phyloP scores from a whole-genome alignment of 2,888 invertebrate species.

The Chalcis sispes region DNA sequence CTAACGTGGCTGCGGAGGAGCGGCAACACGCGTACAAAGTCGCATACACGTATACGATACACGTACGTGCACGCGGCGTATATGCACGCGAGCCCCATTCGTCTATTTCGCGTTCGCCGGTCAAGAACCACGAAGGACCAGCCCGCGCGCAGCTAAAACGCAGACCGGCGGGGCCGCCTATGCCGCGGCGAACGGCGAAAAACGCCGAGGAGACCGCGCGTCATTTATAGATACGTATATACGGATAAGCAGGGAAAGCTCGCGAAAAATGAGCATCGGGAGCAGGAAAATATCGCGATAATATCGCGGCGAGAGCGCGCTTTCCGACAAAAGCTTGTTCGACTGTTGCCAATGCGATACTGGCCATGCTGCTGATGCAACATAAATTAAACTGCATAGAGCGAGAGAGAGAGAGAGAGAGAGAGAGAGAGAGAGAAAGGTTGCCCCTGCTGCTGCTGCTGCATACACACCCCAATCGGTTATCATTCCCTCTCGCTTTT shows the following conservation, averaged over 20 bases:
- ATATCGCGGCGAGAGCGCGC: neutral
- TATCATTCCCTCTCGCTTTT: neutral
- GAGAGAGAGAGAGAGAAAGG: too few species aligned
- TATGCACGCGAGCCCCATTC: neutral
- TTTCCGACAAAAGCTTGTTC: slow-evolving; percentile 39
- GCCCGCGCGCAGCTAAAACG: neutral
- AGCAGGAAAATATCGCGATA: too few species aligned
- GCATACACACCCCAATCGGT: slow-evolving; percentile 39
- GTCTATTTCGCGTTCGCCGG: slow-evolving; percentile 14
- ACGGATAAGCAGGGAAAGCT: too few species aligned
- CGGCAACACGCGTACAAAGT: neutral
- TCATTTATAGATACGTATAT: too few species aligned
- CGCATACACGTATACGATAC: slow-evolving; percentile 1
- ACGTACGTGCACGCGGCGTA: neutral
- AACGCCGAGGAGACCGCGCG: neutral
- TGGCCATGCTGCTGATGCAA: slow-evolving; percentile 52
- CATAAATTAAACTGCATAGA: slow-evolving; percentile 59
- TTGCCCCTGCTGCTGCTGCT: too few species aligned
- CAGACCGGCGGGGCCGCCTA: too few species aligned
- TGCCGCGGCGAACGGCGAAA: neutral
- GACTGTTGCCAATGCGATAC: slow-evolving; percentile 52
- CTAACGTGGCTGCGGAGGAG: too few species aligned
- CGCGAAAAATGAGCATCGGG: too few species aligned
- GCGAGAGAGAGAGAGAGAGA: slow-evolving; percentile 23
- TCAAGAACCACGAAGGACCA: neutral